phyloP scores from a whole-genome alignment of 30 jellyfish, hydroid and myxozoan species.

The Aurelia aurita region DNA sequence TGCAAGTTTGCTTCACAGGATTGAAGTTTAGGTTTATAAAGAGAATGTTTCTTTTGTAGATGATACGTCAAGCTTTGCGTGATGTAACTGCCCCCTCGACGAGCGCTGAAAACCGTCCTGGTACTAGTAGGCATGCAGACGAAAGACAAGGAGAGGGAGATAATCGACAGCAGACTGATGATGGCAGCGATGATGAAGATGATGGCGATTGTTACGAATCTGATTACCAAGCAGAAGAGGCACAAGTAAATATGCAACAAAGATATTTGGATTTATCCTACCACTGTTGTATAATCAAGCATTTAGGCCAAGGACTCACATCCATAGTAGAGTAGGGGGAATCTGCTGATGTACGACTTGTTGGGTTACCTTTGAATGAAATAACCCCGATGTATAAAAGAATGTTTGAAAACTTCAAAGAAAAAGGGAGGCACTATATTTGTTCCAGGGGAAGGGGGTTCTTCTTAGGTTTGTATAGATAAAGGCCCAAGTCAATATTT shows the following conservation, averaged over 20 bases:
- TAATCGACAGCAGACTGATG: background rate
- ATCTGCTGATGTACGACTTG: background rate
- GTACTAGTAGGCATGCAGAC: too few relatives aligned
- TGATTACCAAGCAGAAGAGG: slow-evolving; percentile 14
- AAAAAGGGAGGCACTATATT: too few relatives aligned
- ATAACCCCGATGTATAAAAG: too few relatives aligned
- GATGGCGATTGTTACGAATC: background rate
- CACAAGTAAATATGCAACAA: slow-evolving; percentile 12
- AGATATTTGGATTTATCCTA: background rate
- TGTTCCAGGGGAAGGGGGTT: too few relatives aligned
- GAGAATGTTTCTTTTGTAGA: slow-evolving; percentile 9
- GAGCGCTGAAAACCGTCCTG: background rate
- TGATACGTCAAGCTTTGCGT: slow-evolving; percentile 11
- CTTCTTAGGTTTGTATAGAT: too few relatives aligned
- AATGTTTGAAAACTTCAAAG: too few relatives aligned
- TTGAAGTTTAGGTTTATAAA: background rate
- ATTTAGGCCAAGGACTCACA: background rate
- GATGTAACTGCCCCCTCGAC: slow-evolving; percentile 13
- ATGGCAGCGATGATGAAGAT: slow-evolving; percentile 1
- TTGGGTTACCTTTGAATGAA: too few relatives aligned
- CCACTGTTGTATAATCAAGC: background rate
- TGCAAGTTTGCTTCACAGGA: background rate
- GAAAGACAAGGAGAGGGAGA: background rate
- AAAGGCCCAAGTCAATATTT: too few relatives aligned
- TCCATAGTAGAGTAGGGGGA: background rate